These are phyloP conservation scores for Pelobates fuscus DNA, from an alignment of 2,113 vertebrate genomes.

Conservation along the genomic window DNA sequence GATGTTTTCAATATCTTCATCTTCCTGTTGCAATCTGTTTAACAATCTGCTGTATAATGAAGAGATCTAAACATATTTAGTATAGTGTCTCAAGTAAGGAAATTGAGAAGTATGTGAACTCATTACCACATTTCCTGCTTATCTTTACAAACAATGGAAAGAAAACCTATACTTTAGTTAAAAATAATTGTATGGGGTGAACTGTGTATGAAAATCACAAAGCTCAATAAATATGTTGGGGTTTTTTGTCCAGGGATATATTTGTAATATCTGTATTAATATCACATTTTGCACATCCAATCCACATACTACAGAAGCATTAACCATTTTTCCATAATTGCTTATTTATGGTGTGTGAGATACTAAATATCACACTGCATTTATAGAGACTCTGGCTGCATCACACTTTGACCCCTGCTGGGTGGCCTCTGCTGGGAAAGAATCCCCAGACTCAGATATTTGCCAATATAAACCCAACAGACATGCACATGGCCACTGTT, in stretches of 20 bases:
- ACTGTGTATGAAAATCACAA: no score
- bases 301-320: no score
- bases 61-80: slow-evolving; percentile 18
- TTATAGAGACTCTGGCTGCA: neutral
- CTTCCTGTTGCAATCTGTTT: slow-evolving; percentile 31
- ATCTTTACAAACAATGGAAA: neutral
- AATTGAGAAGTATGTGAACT: neutral
- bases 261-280: no score
- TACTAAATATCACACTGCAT: no score
- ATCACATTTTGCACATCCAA: no score
- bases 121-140: neutral
- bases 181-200: neutral
- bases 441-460: neutral
- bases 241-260: no score
- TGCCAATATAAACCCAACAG: slow-evolving; percentile 3
- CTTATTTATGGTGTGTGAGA: no score
- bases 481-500: neutral
- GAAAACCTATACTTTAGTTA: neutral
- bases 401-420: neutral
- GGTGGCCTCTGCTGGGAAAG: neutral
- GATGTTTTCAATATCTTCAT: slow-evolving; percentile 42
- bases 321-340: no score
- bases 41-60: slow-evolving; percentile 11
- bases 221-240: no score
- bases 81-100: neutral